Percentiles rank a stretch among this genome's conserved stretches.
Conservation (phyloP, 2,888 invertebrate genomes). For the Cepaea hortensis region DNA sequence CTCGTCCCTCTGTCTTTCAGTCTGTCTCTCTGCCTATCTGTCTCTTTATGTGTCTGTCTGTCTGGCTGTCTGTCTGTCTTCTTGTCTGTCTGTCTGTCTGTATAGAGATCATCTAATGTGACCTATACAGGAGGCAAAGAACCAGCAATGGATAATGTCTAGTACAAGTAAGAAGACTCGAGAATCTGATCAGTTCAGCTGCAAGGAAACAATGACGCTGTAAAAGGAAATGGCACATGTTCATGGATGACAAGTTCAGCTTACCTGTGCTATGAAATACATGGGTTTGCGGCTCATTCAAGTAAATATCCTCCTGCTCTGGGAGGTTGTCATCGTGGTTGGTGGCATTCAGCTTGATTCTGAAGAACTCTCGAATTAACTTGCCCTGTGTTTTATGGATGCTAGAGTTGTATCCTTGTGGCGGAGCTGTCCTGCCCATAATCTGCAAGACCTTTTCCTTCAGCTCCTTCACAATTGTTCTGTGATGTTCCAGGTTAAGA, state of each 20-base stretch:
- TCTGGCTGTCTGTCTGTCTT: too few relatives aligned
- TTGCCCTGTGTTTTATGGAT: background rate
- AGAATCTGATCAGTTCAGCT: too few relatives aligned
- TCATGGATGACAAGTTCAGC: background rate
- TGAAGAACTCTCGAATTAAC: conserved; percentile 6
- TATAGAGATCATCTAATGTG: too few relatives aligned
- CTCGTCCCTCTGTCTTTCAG: background rate
- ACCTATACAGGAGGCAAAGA: too few relatives aligned
- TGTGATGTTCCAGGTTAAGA: conserved; percentile 16
- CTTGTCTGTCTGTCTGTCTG: too few relatives aligned
- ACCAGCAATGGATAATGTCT: too few relatives aligned
- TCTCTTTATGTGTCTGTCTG: background rate
- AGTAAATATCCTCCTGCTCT: conserved; percentile 8
- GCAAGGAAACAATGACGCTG: background rate
- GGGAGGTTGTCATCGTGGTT: background rate
- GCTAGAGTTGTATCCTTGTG: conserved; percentile 3
- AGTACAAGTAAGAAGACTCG: too few relatives aligned
- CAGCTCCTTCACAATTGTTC: background rate
- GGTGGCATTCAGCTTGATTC: conserved; percentile 9
- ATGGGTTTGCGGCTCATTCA: background rate
- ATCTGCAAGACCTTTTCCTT: conserved; percentile 1
- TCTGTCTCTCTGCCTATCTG: background rate
- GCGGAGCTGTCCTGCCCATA: background rate
- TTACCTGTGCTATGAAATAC: conserved; percentile 28
- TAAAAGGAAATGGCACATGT: background rate